Evolutionary conservation across 2,888 invertebrate species (phyloP).

Genomic region (Polydrusus cervinus): DNA sequence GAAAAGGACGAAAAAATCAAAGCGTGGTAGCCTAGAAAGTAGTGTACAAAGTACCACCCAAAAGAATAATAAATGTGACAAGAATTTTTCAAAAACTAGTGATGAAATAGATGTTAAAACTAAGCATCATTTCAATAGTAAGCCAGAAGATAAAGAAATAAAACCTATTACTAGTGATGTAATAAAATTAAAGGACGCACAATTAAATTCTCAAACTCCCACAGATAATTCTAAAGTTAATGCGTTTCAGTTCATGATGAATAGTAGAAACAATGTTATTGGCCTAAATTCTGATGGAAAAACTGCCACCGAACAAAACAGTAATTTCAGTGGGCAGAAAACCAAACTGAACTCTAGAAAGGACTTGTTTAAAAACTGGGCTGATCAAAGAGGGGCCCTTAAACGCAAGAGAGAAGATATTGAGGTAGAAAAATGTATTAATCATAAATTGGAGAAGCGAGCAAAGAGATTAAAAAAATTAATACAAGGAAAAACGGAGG

Average conservation of each 20-base stretch:
- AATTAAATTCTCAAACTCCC: background rate
- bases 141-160: background rate
- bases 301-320: slow-evolving; percentile 67
- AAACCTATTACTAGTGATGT: background rate
- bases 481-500: slow-evolving; percentile 60
- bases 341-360: slow-evolving; percentile 70
- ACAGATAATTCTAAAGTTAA: slow-evolving; percentile 63
- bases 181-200: background rate
- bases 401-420: slow-evolving; percentile 76
- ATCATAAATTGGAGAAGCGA: slow-evolving; percentile 76
- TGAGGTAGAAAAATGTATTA: slow-evolving; percentile 75
- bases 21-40: slow-evolving; percentile 6
- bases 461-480: slow-evolving; percentile 75
- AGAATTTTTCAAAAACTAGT: too few relatives aligned
- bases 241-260: slow-evolving; percentile 81
- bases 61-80: background rate
- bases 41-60: background rate
- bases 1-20: background rate
- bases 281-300: slow-evolving; percentile 79
- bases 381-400: slow-evolving; percentile 76
- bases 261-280: slow-evolving; percentile 77
- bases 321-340: slow-evolving; percentile 59
- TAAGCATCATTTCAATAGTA: too few relatives aligned
- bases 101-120: too few relatives aligned
- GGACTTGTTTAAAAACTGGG: slow-evolving; percentile 76